phyloP scores from a whole-genome alignment of 1,140 invertebrate genomes.

The Drosophila erecta region DNA sequence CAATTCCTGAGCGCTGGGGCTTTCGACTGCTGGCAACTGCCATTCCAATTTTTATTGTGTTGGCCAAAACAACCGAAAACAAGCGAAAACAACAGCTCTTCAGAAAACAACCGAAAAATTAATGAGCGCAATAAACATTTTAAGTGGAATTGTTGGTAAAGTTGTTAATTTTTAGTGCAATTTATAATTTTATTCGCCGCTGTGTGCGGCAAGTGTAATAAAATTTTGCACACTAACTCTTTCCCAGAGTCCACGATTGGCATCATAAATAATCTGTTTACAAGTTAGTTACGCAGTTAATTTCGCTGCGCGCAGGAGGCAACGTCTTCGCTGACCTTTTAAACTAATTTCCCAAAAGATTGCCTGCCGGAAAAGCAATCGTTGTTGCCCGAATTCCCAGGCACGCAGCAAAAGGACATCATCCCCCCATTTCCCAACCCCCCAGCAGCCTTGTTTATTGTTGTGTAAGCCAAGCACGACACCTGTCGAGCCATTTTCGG shows the following conservation, averaged over 20 bases:
- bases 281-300: constrained; percentile 81
- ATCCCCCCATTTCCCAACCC: background rate
- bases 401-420: constrained; percentile 52
- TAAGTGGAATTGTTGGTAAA: constrained; percentile 82
- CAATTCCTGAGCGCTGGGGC: constrained; percentile 45
- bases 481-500: constrained; percentile 65
- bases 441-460: constrained; percentile 67
- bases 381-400: constrained; percentile 37
- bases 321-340: constrained; percentile 62
- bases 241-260: constrained; percentile 29
- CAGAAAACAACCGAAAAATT: constrained; percentile 75
- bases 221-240: constrained; percentile 59
- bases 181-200: constrained; percentile 65
- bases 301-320: constrained; percentile 29
- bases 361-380: constrained; percentile 34
- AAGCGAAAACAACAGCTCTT: constrained; percentile 43
- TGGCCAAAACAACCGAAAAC: constrained; percentile 32
- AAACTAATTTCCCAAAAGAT: constrained; percentile 79
- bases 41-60: constrained; percentile 54
- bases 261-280: constrained; percentile 82
- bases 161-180: constrained; percentile 84
- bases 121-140: constrained; percentile 83
- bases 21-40: constrained; percentile 22
- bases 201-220: constrained; percentile 69
- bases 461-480: constrained; percentile 75